Evolutionary conservation across 2,797 vertebrate species (phyloP), one percentile per base, ranked within the genome.

Genomic region (Argyrosomus regius): DNA sequence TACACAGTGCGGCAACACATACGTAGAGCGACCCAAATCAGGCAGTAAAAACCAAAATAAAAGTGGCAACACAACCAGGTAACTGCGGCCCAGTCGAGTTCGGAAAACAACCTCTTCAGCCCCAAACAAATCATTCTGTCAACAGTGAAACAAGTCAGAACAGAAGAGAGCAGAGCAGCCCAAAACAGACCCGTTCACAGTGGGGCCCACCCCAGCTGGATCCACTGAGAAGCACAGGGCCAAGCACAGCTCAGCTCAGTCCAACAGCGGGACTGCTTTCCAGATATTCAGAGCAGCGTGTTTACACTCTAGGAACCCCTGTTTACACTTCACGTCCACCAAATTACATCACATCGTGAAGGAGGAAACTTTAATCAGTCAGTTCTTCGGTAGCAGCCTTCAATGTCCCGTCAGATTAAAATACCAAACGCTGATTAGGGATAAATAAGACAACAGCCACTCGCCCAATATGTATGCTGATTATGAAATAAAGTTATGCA

Each of bases 311-410:
- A 65, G 72, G 82, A 89, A 87, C 58, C 79, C 52, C 76, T 86
- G 91, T 94, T 93, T 93, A 93, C 68, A 50, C 84, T 88, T 68
- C 82, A 46, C 22, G 72, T 89, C 85, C 82, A 82, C 88, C 83
- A 84, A 88, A 93, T 90, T 85, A 87, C 84, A 91, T 91, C 89
- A 92, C 83, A 75, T 84, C 76, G 80, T 46, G 69, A 63, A 78
- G 61, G 64, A 80, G 80, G 81, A 77, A 86, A 80, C 81, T 86
- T 87, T 78, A 75, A 85, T 91, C 78, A 77, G 83, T 80, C 69
- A 57, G 76, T 57, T 81, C 83, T 78, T 86, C 75, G 41, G 87
- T 84, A 89, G 89, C 83, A 75, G 72, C 64, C 57, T 43, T 75
- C 57, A 60, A 41, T 5, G 57, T 82, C 54, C 59, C 18, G 31